These are phyloP conservation scores for Oreochromis tanganicae DNA, from an alignment of 2,113 vertebrate genomes.

Conservation along the genomic window DNA sequence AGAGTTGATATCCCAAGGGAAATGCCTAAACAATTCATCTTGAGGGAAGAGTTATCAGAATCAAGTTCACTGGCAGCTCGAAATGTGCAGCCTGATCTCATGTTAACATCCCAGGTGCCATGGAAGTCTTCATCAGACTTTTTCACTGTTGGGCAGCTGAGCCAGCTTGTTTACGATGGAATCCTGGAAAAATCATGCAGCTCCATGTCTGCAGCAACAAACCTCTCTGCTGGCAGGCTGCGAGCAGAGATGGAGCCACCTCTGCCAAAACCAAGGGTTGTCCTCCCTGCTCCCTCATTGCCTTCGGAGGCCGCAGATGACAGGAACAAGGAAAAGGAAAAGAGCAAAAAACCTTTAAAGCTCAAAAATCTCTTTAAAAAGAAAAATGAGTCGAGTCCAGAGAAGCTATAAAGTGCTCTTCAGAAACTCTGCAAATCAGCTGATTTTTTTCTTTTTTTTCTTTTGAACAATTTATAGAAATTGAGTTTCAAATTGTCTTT, in stretches of 20 bases:
- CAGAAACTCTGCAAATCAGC: conserved; percentile 57
- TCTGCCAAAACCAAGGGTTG: background rate
- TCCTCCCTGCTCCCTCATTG: conserved; percentile 35
- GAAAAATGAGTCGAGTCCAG: conserved; percentile 67
- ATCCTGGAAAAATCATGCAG: conserved; percentile 89
- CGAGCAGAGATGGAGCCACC: conserved; percentile 14
- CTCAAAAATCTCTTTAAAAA: conserved; percentile 95
- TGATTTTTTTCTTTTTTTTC: background rate
- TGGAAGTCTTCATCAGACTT: conserved; percentile 76
- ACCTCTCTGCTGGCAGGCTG: conserved; percentile 29
- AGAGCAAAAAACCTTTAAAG: conserved; percentile 86
- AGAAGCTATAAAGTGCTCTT: conserved; percentile 55
- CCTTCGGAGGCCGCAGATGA: conserved; percentile 72
- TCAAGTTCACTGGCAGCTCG: conserved; percentile 1
- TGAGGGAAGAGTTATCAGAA: conserved; percentile 44
- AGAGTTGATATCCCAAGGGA: conserved; percentile 42
- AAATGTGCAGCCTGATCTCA: conserved; percentile 66
- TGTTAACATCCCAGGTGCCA: conserved; percentile 62
- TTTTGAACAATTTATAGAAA: background rate
- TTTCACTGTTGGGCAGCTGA: conserved; percentile 73
- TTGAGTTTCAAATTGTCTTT: background rate
- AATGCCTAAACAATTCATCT: conserved; percentile 9
- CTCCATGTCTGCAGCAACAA: conserved; percentile 50
- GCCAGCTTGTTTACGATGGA: conserved; percentile 87
- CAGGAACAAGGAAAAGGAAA: conserved; percentile 73